These are phyloP conservation scores for Nasua narica DNA, from an alignment of 2,797 vertebrate species.

Conservation along the genomic window DNA sequence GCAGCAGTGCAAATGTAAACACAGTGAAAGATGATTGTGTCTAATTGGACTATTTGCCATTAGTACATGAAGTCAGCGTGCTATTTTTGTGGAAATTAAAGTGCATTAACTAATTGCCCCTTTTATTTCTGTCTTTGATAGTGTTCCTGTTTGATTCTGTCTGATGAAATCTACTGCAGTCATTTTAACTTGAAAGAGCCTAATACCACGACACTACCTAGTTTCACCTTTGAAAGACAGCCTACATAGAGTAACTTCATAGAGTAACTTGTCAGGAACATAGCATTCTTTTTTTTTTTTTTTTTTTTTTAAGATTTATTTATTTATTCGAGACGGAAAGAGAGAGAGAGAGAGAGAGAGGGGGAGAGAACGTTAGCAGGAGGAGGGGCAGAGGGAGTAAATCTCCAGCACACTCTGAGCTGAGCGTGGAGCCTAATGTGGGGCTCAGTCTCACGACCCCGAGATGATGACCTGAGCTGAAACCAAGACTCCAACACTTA, in stretches of 20 bases:
- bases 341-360: background rate
- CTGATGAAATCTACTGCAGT: background rate
- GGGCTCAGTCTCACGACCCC: background rate
- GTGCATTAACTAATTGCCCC: background rate
- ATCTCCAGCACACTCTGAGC: background rate
- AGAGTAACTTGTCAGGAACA: background rate
- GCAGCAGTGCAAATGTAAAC: background rate
- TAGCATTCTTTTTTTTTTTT: background rate
- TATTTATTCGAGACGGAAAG: background rate
- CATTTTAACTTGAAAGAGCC: background rate
- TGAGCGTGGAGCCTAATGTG: fast-evolving
- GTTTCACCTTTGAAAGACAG: background rate
- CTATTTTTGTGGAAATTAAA: background rate
- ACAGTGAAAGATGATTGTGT: background rate
- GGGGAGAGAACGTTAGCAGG: background rate
- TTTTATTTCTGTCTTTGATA: slow-evolving; percentile 33
- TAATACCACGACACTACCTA: background rate
- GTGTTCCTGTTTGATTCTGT: background rate
- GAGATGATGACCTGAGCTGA: background rate
- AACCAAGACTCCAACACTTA: background rate
- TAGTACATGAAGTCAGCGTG: background rate
- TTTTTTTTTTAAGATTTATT: background rate
- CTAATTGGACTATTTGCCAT: background rate
- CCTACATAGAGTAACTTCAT: background rate
- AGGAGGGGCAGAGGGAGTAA: background rate